Evolutionary conservation across 30 jellyfish, hydroid and myxozoan species (phyloP), one percentile per base, ranked within the genome.

Genomic region (Hydractinia echinata): DNA sequence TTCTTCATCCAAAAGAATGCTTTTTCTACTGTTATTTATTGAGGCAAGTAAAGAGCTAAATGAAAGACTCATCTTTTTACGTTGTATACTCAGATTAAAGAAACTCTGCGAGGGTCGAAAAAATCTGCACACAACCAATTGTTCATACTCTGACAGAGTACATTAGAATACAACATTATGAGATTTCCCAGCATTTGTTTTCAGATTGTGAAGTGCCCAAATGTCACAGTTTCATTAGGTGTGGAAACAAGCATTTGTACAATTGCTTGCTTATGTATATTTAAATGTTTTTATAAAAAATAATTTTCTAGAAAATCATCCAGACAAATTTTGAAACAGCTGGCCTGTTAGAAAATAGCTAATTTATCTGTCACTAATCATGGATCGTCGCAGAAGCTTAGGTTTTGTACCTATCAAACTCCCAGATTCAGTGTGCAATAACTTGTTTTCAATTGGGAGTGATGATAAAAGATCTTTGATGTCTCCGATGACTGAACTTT

Each of bases 401-500:
- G 74, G 74, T 6, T 64, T 64, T 64, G 51, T 64, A 44, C 74
- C 74, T 13, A 64, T 64, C 74, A 64, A 64, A 51, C 19, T 51
- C 19, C 51, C 39, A n/a, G 19, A 44, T 64, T 64, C 74, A 6
- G 74, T 64, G 19, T 64, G 74, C 74, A 64, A 13, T 13, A 64
- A 64, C 74, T 64, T 64, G 39, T 64, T 64, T 64, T 44, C 74
- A 0, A 64, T 51, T 3, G 74, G 74, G 4, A 64, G 39, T 64
- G 74, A 44, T 6, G 88, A 85, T 61, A 81, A 66, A 20, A 84
- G 73, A 19, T 55, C 96, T 51, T 86, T 76, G 16, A 64, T 89
- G 51, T 91, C 98, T 9, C 98, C 98, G 7, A 86, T 91, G 96
- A 91, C 98, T 10, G 98, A 91, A 76, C 94, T 91, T 81, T 93